Evolutionary conservation across 2,888 invertebrate species (phyloP).

Genomic region (Sepioteuthis lessoniana): DNA sequence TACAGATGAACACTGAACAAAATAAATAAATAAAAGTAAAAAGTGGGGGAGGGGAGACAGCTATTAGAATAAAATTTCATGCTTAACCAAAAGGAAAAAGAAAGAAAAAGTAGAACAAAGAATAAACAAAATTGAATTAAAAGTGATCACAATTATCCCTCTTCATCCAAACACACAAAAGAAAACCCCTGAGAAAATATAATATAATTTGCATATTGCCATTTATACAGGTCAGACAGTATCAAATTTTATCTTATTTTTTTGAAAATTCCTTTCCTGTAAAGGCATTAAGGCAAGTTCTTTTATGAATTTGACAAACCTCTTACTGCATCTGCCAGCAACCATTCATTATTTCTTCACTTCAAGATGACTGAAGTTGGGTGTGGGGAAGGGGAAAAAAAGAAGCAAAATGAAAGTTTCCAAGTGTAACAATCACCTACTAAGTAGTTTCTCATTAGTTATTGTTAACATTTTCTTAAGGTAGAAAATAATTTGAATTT

Average conservation of each 20-base stretch:
- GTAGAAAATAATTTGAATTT: too few species aligned
- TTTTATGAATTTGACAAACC: too few species aligned
- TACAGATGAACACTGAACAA: neutral
- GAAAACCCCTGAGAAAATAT: conserved; percentile 25
- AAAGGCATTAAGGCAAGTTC: too few species aligned
- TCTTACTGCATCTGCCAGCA: too few species aligned
- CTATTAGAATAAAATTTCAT: neutral
- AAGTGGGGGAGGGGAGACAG: neutral
- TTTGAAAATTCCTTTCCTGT: too few species aligned
- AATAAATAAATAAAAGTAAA: neutral
- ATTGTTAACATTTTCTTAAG: too few species aligned
- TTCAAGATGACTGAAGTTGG: too few species aligned
- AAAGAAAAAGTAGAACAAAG: neutral
- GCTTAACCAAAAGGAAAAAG: neutral
- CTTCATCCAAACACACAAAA: neutral
- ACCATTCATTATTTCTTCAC: too few species aligned
- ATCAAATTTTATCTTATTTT: neutral
- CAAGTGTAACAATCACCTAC: too few species aligned
- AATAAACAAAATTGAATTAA: neutral
- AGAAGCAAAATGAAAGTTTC: too few species aligned
- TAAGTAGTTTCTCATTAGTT: too few species aligned
- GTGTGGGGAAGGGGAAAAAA: too few species aligned
- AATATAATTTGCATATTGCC: conserved; percentile 18
- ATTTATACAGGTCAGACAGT: neutral
- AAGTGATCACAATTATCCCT: neutral